A percentile compares a stretch with the other conserved stretches of the same genome.
These are phyloP conservation scores for Brachionus sp. DNA, from an alignment of 1,140 invertebrate species.

Conservation along the genomic window DNA sequence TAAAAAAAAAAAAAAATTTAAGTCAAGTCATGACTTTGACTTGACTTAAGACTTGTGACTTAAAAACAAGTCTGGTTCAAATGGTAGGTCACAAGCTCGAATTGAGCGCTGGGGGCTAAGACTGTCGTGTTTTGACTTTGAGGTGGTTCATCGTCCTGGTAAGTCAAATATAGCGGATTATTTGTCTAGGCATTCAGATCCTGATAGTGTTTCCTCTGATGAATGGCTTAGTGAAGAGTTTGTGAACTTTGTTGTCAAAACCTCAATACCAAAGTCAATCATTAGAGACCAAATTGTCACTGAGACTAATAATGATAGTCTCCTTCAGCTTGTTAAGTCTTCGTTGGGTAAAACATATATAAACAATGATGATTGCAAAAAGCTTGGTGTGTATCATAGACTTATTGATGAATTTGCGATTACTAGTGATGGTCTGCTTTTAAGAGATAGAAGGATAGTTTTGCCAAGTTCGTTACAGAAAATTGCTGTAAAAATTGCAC, in stretches of 20 bases:
- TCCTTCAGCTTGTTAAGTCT: neutral
- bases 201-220: neutral
- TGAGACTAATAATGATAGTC: neutral
- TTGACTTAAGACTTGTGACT: too few relatives aligned
- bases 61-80: too few relatives aligned
- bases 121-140: neutral
- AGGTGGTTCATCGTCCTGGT: neutral
- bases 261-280: neutral
- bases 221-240: neutral
- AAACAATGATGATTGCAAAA: neutral
- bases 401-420: neutral
- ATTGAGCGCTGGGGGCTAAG: neutral
- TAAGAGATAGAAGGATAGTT: conserved; percentile 46
- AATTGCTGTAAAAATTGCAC: conserved; percentile 46
- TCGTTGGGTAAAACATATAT: neutral
- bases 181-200: neutral
- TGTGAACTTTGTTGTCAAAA: neutral
- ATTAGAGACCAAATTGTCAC: neutral
- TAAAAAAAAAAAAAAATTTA: too few relatives aligned
- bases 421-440: conserved; percentile 37
- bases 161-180: neutral
- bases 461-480: conserved; percentile 47
- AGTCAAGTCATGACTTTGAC: too few relatives aligned
- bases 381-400: neutral
- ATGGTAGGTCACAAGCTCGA: neutral